A percentile compares a stretch with the other conserved stretches of the same genome.
phyloP scores from a whole-genome alignment of 2,888 invertebrate genomes.

The Agrotis puta region DNA sequence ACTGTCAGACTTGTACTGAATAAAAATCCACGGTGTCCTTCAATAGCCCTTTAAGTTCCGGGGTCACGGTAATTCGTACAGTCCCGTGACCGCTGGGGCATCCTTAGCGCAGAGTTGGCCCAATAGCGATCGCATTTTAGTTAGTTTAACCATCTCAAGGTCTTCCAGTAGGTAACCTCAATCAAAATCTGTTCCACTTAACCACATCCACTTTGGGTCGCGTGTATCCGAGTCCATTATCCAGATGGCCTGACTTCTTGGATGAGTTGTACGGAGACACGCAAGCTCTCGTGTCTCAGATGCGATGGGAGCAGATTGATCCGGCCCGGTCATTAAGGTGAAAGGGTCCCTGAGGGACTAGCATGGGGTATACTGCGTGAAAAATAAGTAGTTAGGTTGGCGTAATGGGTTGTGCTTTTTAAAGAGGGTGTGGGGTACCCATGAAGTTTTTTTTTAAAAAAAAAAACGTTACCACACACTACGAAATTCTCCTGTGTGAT shows the following conservation, averaged over 20 bases:
- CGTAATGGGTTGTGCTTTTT: conserved; percentile 55
- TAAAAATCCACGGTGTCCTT: too few species aligned
- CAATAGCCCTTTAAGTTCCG: too few species aligned
- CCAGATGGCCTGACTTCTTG: conserved; percentile 64
- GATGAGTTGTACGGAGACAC: conserved; percentile 63
- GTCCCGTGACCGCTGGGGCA: too few species aligned
- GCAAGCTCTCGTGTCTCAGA: conserved; percentile 68
- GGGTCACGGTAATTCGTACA: too few species aligned
- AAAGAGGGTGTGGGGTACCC: conserved; percentile 14
- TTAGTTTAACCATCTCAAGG: background rate
- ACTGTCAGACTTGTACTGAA: too few species aligned
- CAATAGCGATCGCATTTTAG: too few species aligned
- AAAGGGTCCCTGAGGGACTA: conserved; percentile 62
- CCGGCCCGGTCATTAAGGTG: conserved; percentile 68
- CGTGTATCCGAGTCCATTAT: conserved; percentile 62
- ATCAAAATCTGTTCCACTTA: conserved; percentile 60
- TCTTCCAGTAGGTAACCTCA: conserved; percentile 13
- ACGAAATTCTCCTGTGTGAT: too few species aligned
- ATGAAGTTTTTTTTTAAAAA: background rate
- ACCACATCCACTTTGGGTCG: conserved; percentile 38
- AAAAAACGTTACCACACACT: too few species aligned
- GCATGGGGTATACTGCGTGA: conserved; percentile 53
- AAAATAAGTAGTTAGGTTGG: conserved; percentile 54
- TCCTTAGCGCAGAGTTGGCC: too few species aligned
- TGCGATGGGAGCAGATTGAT: conserved; percentile 68